Percentiles rank a stretch among this genome's conserved stretches.
Conservation (phyloP, 1,140 invertebrate species). For the Ridgeia piscesae region DNA sequence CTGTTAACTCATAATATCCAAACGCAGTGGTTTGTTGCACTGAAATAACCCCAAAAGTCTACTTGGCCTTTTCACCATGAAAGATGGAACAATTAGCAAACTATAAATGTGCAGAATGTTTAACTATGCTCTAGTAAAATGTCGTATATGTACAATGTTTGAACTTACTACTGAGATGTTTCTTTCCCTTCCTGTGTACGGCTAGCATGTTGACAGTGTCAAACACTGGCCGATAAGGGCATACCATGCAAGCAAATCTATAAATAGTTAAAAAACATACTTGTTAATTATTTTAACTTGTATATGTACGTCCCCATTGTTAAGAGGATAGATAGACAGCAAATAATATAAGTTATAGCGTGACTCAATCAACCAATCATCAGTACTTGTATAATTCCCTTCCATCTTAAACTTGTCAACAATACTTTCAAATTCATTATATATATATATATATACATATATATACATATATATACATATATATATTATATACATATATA, state of each 20-base stretch:
- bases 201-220: constrained; percentile 47
- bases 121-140: neutral
- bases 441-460: neutral
- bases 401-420: too few relatives aligned
- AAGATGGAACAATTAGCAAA: neutral
- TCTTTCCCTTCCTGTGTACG: constrained; percentile 51
- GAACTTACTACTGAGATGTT: constrained; percentile 45
- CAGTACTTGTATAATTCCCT: too few relatives aligned
- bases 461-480: too few relatives aligned
- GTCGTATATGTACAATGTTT: neutral
- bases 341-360: too few relatives aligned
- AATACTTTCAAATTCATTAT: too few relatives aligned
- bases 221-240: constrained; percentile 46
- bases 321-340: neutral
- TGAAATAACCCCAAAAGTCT: neutral
- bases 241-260: constrained; percentile 50
- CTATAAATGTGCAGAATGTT: neutral
- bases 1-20: too few relatives aligned
- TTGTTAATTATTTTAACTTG: neutral
- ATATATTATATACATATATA: too few relatives aligned
- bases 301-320: constrained; percentile 4
- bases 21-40: neutral
- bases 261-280: constrained; percentile 17
- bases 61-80: neutral
- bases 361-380: too few relatives aligned